Conservation (phyloP, 2,888 invertebrate species). For the Gymnosoma rotundatum region DNA sequence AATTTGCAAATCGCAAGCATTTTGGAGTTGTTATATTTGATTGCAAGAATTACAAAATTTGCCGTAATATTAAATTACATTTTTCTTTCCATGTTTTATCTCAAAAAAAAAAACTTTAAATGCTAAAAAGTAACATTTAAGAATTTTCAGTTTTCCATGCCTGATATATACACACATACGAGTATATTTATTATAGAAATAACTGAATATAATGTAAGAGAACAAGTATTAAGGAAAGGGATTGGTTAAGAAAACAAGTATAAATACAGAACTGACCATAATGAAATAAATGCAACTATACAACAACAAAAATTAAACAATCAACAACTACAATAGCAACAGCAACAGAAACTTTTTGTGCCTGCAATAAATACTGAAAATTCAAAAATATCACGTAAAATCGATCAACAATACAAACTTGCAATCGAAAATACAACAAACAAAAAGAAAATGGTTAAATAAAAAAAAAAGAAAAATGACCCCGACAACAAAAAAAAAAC, state of each 20-base stretch:
- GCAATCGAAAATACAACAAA: constrained; percentile 73
- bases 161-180: not conserved
- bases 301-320: constrained; percentile 71
- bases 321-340: constrained; percentile 64
- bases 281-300: constrained; percentile 66
- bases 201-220: too few species aligned
- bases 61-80: too few species aligned
- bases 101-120: too few species aligned
- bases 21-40: too few species aligned
- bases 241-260: constrained; percentile 32
- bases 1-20: too few species aligned
- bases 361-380: constrained; percentile 79
- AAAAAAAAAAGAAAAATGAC: constrained; percentile 50
- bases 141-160: not conserved
- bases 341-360: constrained; percentile 41
- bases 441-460: constrained; percentile 20
- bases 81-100: too few species aligned
- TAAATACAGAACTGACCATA: constrained; percentile 45
- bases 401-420: constrained; percentile 82
- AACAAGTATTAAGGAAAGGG: constrained; percentile 50
- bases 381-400: constrained; percentile 81
- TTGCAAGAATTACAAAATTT: too few species aligned
- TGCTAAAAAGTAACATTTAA: too few species aligned
- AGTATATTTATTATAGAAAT: not conserved
- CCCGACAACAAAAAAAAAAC: constrained; percentile 57